Percentiles rank a stretch among this genome's conserved stretches.
Conservation (phyloP, 2,888 invertebrate genomes). For the Eupithecia insigniata region DNA sequence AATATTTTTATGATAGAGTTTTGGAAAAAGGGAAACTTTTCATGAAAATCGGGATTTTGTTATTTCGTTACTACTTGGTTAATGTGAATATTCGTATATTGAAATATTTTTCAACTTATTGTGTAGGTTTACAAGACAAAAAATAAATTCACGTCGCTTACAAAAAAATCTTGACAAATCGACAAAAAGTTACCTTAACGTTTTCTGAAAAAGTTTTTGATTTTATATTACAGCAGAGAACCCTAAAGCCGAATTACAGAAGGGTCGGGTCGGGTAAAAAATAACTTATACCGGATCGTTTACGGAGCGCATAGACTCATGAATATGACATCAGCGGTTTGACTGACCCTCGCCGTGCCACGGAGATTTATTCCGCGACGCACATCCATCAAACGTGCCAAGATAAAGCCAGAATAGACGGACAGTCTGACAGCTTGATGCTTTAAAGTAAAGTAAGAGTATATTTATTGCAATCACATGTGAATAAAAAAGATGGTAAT, state of each 20-base stretch:
- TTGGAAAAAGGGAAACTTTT: neutral
- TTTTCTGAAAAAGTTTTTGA: constrained; percentile 20
- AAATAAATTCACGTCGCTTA: neutral
- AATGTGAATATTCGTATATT: neutral
- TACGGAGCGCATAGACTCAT: constrained; percentile 60
- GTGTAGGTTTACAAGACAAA: neutral
- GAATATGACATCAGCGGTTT: constrained; percentile 79
- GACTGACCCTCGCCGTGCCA: constrained; percentile 63
- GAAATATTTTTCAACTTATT: neutral
- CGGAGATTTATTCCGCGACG: constrained; percentile 67
- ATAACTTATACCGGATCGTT: constrained; percentile 57
- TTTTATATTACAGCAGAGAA: constrained; percentile 4
- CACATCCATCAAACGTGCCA: constrained; percentile 69
- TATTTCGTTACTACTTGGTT: neutral
- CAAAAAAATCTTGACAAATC: neutral
- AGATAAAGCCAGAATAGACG: constrained; percentile 18
- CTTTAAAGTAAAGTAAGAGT: too few relatives aligned
- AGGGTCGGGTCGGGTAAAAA: constrained; percentile 52
- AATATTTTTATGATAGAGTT: neutral
- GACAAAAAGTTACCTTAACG: neutral
- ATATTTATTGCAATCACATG: too few relatives aligned
- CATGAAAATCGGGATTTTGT: neutral
- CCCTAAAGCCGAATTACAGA: constrained; percentile 55
- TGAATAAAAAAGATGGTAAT: too few relatives aligned
- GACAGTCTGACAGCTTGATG: constrained; percentile 1